Percentiles rank a stretch among this genome's conserved stretches.
phyloP scores from a whole-genome alignment of 2,797 vertebrate species.

The Sebastolobus altivelis region DNA sequence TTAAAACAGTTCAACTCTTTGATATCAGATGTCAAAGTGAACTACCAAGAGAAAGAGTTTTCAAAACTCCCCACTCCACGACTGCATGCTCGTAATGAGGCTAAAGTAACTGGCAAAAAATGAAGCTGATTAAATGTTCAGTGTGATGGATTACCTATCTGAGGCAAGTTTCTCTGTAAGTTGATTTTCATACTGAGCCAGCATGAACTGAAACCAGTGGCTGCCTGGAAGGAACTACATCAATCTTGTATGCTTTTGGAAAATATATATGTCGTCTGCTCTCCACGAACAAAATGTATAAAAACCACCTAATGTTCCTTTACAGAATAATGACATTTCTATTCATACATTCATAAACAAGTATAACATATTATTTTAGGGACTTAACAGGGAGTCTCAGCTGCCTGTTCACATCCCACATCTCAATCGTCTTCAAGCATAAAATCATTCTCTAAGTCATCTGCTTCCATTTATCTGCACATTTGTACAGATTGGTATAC shows the following conservation, averaged over 20 bases:
- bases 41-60: neutral
- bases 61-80: neutral
- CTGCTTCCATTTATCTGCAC: conserved; percentile 1
- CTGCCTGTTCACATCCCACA: neutral
- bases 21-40: neutral
- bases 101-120: conserved; percentile 13
- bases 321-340: conserved; percentile 19
- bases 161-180: conserved; percentile 21
- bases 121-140: conserved; percentile 45
- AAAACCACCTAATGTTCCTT: conserved; percentile 34
- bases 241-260: conserved; percentile 27
- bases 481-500: neutral
- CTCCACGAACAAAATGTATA: conserved; percentile 31
- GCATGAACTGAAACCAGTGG: conserved; percentile 19
- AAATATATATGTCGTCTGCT: conserved; percentile 37
- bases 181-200: conserved; percentile 22
- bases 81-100: neutral
- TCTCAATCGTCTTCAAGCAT: neutral
- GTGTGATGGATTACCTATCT: conserved; percentile 47
- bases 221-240: conserved; percentile 38
- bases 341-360: conserved; percentile 25
- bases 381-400: neutral
- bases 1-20: neutral
- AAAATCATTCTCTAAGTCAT: conserved; percentile 3
- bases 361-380: conserved; percentile 2